Percentiles rank a stretch among this genome's conserved stretches.
Evolutionary conservation across 1,140 invertebrate genomes (phyloP).

Genomic region (Megalopta genalis): DNA sequence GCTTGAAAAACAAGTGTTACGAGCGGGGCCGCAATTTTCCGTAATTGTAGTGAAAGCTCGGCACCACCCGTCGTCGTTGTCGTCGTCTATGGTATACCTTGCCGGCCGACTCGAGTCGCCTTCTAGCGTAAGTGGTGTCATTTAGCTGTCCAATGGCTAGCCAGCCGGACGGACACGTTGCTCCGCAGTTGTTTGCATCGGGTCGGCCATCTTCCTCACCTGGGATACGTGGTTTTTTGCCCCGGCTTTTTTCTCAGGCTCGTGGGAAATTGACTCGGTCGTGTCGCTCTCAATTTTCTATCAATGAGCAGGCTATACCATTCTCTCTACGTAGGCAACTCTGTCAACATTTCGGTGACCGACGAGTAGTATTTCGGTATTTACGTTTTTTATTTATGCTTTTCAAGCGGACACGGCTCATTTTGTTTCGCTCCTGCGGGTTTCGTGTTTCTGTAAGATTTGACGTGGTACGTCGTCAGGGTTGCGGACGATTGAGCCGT

Average conservation of each 20-base stretch:
- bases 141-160: conserved; percentile 75
- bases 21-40: conserved; percentile 73
- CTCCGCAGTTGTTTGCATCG: conserved; percentile 64
- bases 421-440: too few species aligned
- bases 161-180: conserved; percentile 70
- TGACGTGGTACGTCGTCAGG: too few species aligned
- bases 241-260: not conserved
- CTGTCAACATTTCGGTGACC: too few species aligned
- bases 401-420: too few species aligned
- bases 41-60: conserved; percentile 78
- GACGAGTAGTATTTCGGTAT: too few species aligned
- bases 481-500: too few species aligned
- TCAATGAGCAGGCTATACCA: not conserved
- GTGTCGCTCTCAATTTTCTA: not conserved
- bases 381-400: too few species aligned
- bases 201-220: conserved; percentile 49
- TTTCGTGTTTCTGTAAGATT: too few species aligned
- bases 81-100: conserved; percentile 40
- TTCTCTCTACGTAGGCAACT: too few species aligned
- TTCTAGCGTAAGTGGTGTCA: conserved; percentile 71
- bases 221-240: conserved; percentile 2
- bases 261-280: not conserved
- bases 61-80: conserved; percentile 51
- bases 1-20: conserved; percentile 75
- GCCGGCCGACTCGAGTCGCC: conserved; percentile 53